Percentiles rank a stretch among this genome's conserved stretches.
Evolutionary conservation across 2,797 vertebrate genomes (phyloP).

Genomic region (Diceros bicornis): DNA sequence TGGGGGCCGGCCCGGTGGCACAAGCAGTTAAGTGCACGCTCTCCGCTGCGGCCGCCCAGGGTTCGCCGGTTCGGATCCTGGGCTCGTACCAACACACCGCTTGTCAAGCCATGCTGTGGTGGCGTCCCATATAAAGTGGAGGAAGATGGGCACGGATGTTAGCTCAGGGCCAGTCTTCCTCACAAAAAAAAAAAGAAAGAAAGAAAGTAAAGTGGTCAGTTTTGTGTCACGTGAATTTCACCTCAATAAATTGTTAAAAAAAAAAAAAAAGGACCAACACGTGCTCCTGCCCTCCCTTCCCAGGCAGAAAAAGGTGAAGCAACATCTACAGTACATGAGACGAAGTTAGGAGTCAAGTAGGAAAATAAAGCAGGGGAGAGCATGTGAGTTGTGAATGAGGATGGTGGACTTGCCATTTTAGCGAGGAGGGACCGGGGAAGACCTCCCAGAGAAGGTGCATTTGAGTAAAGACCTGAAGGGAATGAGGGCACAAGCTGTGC

Average conservation of each 20-base stretch:
- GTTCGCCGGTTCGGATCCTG: too few species aligned
- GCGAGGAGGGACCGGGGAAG: not conserved
- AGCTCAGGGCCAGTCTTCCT: too few species aligned
- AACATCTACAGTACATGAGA: not conserved
- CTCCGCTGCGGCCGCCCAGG: too few species aligned
- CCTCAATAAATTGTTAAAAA: not conserved
- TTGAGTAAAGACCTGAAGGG: not conserved
- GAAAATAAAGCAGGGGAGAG: not conserved
- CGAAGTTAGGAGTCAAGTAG: not conserved
- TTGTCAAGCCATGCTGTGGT: too few species aligned
- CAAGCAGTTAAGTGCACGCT: too few species aligned
- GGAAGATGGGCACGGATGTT: too few species aligned
- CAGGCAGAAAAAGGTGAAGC: not conserved
- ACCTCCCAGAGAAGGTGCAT: not conserved
- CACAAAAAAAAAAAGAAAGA: too few species aligned
- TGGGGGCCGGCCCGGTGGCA: not conserved
- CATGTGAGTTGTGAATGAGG: fast-evolving
- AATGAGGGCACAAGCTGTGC: not conserved
- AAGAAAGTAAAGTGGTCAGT: not conserved
- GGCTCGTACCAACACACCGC: too few species aligned
- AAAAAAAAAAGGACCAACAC: not conserved
- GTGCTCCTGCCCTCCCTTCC: not conserved
- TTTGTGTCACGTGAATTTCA: slow-evolving; percentile 21
- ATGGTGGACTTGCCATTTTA: not conserved
- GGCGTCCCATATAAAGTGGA: too few species aligned